Base-by-base conservation (phyloP, 2,888 invertebrate genomes). In the Brachyopa scutellaris region DNA sequence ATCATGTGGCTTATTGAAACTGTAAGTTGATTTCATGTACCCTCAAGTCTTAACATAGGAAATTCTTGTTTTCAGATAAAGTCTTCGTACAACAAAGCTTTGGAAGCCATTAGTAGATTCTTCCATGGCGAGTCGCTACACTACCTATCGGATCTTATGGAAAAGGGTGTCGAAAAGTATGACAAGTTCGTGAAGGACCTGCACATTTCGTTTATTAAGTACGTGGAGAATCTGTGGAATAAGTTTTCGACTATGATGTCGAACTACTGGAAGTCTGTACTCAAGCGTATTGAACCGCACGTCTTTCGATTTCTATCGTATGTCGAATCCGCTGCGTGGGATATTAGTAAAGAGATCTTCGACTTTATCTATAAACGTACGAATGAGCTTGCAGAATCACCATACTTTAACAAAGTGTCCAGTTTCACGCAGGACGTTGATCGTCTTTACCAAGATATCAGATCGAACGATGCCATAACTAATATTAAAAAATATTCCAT, bases 391-490 rank as follows among this genome's bases (percentile, higher is more conserved):
- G 94, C 96, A 0, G 94, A 94, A 57, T 95, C 95, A 0, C 95
- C 95, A 0, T 96, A 96, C 86, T 97, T 96, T 87, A 94, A 94
- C 85, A 94, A 95, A 85, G 94, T 96, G 8, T 93, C 95, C 1
- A 94, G 95, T 73, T 94, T 97, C 85, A 95, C 95, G 0, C 95
- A 95, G 85, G 96, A 97, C 87, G 91, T 96, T 84, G 96, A 97
- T 87, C 93, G 92, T 67, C 92, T 97, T 53, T 96, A 96, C 88
- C 93, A 94, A 67, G 96, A 97, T 86, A 92, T 97, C 5, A 93
- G 93, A 55, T 93, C 93, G 69, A 95, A 96, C 87, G 96, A 96
- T 86, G 92, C 95, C 0, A 91, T 96, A 19, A 95, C 95, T 0
- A 96, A 95, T 88, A 92, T 96, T 31, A 94, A 93, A 87, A 96